phyloP scores from a whole-genome alignment of 2,113 vertebrate genomes.

The Dinomys branickii region DNA sequence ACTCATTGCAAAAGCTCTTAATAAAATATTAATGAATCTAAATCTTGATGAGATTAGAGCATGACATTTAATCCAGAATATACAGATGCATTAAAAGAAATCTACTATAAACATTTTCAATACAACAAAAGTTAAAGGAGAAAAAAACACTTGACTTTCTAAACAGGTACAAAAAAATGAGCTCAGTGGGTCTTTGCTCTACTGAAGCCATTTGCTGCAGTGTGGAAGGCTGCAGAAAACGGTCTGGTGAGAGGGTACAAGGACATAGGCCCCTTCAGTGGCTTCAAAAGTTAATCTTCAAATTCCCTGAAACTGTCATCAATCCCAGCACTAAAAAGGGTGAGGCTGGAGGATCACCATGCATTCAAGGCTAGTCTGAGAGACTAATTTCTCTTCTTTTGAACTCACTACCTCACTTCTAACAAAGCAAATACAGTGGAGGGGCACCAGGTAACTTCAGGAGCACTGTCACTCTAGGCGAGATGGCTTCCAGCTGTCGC shows the following conservation, averaged over 20 bases:
- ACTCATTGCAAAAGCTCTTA: background rate
- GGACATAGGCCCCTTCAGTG: background rate
- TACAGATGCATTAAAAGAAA: background rate
- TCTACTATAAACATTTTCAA: background rate
- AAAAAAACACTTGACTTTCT: background rate
- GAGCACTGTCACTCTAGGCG: background rate
- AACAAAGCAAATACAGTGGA: background rate
- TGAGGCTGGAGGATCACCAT: background rate
- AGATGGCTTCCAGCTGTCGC: background rate
- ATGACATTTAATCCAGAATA: background rate
- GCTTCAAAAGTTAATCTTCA: background rate
- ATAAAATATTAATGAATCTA: background rate
- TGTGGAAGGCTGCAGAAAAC: background rate
- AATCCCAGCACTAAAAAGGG: background rate
- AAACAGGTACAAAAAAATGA: background rate
- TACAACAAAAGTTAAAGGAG: constrained; percentile 42
- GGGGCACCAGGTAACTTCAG: background rate
- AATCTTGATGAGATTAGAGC: background rate
- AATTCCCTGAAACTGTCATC: constrained; percentile 26
- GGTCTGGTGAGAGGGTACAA: background rate
- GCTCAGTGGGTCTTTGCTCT: background rate
- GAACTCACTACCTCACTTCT: background rate
- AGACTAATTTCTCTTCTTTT: background rate
- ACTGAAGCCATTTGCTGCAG: background rate
- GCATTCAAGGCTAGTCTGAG: background rate